phyloP scores from a whole-genome alignment of 92 coral and sea anemone species.

The Porites rus region DNA sequence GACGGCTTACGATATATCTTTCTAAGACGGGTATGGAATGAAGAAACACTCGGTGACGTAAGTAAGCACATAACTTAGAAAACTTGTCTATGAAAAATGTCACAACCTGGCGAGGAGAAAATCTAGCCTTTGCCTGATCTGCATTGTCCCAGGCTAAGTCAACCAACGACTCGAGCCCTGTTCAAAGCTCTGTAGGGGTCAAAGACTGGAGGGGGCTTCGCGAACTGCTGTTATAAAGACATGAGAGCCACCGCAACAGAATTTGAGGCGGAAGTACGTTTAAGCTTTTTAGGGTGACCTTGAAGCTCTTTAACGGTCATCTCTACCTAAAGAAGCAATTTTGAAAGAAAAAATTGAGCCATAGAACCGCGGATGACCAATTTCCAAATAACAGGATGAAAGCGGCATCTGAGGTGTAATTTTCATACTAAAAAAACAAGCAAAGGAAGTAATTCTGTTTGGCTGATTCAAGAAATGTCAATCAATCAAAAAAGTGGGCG shows the following conservation, averaged over 20 bases:
- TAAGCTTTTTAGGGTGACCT: background rate
- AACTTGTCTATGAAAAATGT: conserved; percentile 45
- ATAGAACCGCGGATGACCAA: too few relatives aligned
- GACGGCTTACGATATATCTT: conserved; percentile 25
- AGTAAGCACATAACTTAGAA: conserved; percentile 13
- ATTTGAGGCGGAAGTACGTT: background rate
- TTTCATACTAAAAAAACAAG: too few relatives aligned
- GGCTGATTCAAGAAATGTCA: too few relatives aligned
- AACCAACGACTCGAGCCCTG: conserved; percentile 17
- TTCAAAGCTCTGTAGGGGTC: conserved; percentile 38
- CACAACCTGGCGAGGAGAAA: conserved; percentile 47
- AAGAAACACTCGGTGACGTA: conserved; percentile 2
- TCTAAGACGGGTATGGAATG: conserved; percentile 2
- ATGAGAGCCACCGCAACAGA: conserved; percentile 39
- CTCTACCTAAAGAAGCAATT: background rate
- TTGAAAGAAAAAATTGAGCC: too few relatives aligned
- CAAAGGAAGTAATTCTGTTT: too few relatives aligned
- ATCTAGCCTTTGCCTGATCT: conserved; percentile 43
- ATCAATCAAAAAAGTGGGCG: too few relatives aligned
- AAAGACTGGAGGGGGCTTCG: conserved; percentile 32
- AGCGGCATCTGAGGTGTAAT: too few relatives aligned
- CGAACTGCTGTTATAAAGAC: background rate
- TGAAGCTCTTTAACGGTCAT: background rate
- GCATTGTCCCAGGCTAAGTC: conserved; percentile 24
- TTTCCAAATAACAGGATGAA: too few relatives aligned